Evolutionary conservation across 1,140 invertebrate genomes (phyloP).

Genomic region (Eueides isabella): DNA sequence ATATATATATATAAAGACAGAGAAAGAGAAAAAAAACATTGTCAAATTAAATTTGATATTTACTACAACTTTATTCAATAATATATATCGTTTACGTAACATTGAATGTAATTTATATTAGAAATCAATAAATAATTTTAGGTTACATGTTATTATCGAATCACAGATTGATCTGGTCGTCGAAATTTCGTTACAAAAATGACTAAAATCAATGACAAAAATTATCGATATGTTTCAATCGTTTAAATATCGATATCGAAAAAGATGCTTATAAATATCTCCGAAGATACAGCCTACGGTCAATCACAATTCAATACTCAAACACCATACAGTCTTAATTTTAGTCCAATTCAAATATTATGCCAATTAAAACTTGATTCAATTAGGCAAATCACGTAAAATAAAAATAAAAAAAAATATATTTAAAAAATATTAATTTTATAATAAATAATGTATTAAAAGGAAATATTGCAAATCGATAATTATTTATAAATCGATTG

Average conservation of each 20-base stretch:
- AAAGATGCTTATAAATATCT: background rate
- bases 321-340: slow-evolving; percentile 5
- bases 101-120: background rate
- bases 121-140: background rate
- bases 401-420: slow-evolving; percentile 12
- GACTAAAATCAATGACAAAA: background rate
- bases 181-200: background rate
- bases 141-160: background rate
- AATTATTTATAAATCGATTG: background rate
- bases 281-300: background rate
- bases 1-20: no score
- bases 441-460: background rate
- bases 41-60: no score
- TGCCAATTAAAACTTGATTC: background rate
- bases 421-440: background rate
- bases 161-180: slow-evolving; percentile 8
- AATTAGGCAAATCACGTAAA: slow-evolving; percentile 12
- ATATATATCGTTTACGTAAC: background rate
- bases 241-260: background rate
- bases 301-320: slow-evolving; percentile 1
- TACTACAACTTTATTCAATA: no score
- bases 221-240: background rate
- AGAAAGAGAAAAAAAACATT: background rate
- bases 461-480: slow-evolving; percentile 6
- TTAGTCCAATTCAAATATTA: slow-evolving; percentile 8